Evolutionary conservation across 2,113 vertebrate genomes (phyloP).

Genomic region (Pterophyllum scalare): DNA sequence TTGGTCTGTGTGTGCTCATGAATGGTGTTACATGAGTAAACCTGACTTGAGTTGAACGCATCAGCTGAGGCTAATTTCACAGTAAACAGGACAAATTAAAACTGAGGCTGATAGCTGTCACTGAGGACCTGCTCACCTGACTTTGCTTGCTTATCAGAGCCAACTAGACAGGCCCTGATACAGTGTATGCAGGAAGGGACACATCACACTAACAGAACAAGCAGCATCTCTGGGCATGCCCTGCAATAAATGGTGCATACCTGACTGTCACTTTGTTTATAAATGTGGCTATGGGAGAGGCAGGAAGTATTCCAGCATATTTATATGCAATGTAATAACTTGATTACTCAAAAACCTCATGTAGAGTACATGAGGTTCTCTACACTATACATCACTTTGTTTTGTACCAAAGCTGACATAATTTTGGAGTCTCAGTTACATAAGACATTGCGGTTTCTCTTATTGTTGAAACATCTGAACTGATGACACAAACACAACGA

Average conservation of each 20-base stretch:
- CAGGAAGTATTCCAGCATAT: background rate
- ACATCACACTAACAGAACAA: background rate
- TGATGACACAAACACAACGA: background rate
- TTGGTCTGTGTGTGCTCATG: background rate
- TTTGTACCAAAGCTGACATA: background rate
- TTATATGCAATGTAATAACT: background rate
- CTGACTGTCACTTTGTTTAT: background rate
- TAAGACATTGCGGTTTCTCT: background rate
- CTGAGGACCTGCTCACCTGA: background rate
- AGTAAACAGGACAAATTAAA: background rate
- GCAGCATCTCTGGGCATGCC: background rate
- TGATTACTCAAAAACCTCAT: background rate
- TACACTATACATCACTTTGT: background rate
- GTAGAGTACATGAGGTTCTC: background rate
- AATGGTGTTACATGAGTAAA: background rate
- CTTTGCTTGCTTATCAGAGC: background rate
- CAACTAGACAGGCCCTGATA: background rate
- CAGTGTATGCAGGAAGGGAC: background rate
- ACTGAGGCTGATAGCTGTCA: conserved; percentile 22
- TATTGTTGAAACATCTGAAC: background rate
- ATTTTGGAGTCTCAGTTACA: background rate
- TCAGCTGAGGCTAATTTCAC: background rate
- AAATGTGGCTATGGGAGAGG: background rate
- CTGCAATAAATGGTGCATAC: background rate
- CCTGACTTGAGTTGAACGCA: background rate